Evolutionary conservation across 1,140 invertebrate genomes (phyloP), one percentile per base, ranked within the genome.

Genomic region (Ylistrum balloti): DNA sequence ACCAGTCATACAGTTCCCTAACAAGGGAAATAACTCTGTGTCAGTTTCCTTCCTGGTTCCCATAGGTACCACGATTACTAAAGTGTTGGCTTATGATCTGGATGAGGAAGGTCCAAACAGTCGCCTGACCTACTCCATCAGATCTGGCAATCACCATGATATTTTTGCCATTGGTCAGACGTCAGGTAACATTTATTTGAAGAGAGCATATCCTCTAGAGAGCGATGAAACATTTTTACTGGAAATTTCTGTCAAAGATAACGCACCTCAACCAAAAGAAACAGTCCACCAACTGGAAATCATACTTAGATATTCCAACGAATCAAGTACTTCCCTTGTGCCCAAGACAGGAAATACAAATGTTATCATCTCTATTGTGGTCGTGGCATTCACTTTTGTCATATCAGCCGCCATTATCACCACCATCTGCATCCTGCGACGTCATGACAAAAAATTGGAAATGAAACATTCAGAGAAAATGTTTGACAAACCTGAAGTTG

Each of bases 371-470:
- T 98, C 98, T 94, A 98, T 99, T 85, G 97, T 98, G 94, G 97
- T 99, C n/a, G 97, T 98, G 20, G 99, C 99, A 95, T 97, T 98
- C 0, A 99, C 99, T 95, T 99, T 99, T 95, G 98, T 99, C 95
- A 96, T 98, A 0, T 99, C 99, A 0, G 96, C 97, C 11, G 98
- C 99, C 85, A 93, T 93, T 35, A 92, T 92, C 22, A 92, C 94
- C 32, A 91, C 93, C 11, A 94, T 95, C 35, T 87, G 93, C n/a
- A 85, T 93, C 13, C 89, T 93, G 13, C 90, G 93, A n/a, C 85
- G 92, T 3, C 90, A 91, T 13, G 92, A 93, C 48, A 90, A 91
- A 45, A 91, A 90, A 87, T 34, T 86, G 17, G 33, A 15, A 86
- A 35, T 33, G 85, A 74, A 86, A 89, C 33, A 86, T 33, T 15